These are phyloP conservation scores for Andricus curvator DNA, from an alignment of 2,888 invertebrate genomes.

Conservation along the genomic window DNA sequence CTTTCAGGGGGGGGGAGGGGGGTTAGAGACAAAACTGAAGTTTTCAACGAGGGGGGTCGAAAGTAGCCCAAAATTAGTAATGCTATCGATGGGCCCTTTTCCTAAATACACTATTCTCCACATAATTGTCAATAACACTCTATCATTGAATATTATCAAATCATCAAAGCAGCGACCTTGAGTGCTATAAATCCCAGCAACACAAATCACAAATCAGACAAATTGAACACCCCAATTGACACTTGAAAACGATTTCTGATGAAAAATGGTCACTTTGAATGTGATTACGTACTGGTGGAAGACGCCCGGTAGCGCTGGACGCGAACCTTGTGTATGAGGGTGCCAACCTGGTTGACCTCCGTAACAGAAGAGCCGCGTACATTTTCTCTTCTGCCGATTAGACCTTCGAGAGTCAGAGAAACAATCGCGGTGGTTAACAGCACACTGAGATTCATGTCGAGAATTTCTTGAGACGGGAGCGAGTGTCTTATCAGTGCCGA, in stretches of 20 bases:
- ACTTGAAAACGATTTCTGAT: not conserved
- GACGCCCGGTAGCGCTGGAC: slow-evolving; percentile 45
- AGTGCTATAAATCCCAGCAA: not conserved
- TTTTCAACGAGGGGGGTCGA: too few species aligned
- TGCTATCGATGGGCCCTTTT: not conserved
- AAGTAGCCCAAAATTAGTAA: too few species aligned
- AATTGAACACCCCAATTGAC: not conserved
- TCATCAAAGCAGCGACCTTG: not conserved
- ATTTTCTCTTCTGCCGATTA: slow-evolving; percentile 55
- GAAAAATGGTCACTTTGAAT: slow-evolving; percentile 19
- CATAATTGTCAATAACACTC: not conserved
- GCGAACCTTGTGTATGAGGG: slow-evolving; percentile 48
- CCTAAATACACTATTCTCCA: not conserved
- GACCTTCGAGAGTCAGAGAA: slow-evolving; percentile 53
- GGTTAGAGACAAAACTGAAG: too few species aligned
- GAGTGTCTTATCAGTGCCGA: slow-evolving; percentile 56
- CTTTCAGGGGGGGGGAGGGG: too few species aligned
- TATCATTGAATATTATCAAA: not conserved
- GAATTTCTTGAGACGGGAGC: slow-evolving; percentile 51
- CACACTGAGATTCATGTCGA: slow-evolving; percentile 55
- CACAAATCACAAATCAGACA: not conserved
- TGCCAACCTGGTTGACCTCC: slow-evolving; percentile 58
- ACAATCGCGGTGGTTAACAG: slow-evolving; percentile 58
- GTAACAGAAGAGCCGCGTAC: slow-evolving; percentile 66
- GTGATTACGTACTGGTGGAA: slow-evolving; percentile 69